Percentiles rank a stretch among this genome's conserved stretches.
phyloP scores from a whole-genome alignment of 2,888 invertebrate species.

The Cheilosia vulpina region DNA sequence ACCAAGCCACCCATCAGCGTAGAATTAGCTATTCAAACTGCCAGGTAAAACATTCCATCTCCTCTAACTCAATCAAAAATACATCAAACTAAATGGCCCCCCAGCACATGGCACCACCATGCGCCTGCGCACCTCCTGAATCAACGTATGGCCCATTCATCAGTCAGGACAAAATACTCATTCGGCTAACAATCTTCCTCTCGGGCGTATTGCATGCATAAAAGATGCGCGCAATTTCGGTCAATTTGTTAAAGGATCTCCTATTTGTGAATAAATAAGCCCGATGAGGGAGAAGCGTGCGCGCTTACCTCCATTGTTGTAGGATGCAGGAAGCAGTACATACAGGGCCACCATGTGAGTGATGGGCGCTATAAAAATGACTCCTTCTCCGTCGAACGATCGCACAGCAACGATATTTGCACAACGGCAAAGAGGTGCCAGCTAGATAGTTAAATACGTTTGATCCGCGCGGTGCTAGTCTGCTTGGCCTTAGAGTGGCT shows the following conservation, averaged over 20 bases:
- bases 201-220: conserved; percentile 65
- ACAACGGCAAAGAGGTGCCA: conserved; percentile 57
- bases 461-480: conserved; percentile 49
- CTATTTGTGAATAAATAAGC: conserved; percentile 71
- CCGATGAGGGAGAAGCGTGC: conserved; percentile 32
- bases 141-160: conserved; percentile 57
- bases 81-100: conserved; percentile 71
- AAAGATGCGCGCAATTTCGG: conserved; percentile 74
- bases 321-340: conserved; percentile 66
- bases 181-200: conserved; percentile 49
- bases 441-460: conserved; percentile 61
- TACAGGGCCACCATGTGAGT: conserved; percentile 48
- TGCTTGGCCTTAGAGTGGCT: conserved; percentile 41
- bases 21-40: conserved; percentile 71
- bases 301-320: conserved; percentile 57
- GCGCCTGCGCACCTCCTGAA: conserved; percentile 40
- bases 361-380: conserved; percentile 71
- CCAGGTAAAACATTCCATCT: conserved; percentile 59
- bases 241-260: conserved; percentile 75
- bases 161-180: conserved; percentile 60
- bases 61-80: conserved; percentile 73
- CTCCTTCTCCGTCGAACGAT: conserved; percentile 43
- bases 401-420: conserved; percentile 44
- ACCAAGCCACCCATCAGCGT: conserved; percentile 41
- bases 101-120: conserved; percentile 18